Evolutionary conservation across 2,113 vertebrate genomes (phyloP).

Genomic region (Phrynosoma platyrhinos): DNA sequence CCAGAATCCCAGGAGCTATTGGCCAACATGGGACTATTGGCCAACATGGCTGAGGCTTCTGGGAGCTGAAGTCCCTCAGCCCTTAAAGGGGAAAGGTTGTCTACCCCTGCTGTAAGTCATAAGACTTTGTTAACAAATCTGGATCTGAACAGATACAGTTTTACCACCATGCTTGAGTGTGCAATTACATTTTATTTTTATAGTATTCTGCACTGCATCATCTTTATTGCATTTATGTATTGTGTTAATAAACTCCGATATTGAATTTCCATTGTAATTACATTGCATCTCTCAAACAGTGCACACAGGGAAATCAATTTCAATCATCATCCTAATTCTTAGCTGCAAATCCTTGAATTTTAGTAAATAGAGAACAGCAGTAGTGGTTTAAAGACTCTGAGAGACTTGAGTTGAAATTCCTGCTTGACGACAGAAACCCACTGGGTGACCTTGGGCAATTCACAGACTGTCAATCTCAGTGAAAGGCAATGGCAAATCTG

Average conservation of each 20-base stretch:
- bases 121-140: neutral
- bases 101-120: neutral
- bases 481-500: no score
- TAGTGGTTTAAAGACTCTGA: no score
- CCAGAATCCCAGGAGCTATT: no score
- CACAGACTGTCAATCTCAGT: no score
- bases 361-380: neutral
- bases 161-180: no score
- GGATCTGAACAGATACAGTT: neutral
- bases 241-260: neutral
- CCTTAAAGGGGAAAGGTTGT: no score
- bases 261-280: slow-evolving; percentile 3
- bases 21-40: no score
- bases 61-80: no score
- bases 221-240: neutral
- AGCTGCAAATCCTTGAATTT: neutral
- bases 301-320: neutral
- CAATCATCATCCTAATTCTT: neutral
- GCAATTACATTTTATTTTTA: neutral
- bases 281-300: neutral
- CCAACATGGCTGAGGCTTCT: no score
- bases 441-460: no score
- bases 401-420: no score
- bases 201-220: neutral
- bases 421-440: no score